Evolutionary conservation across 2,888 invertebrate genomes (phyloP), one percentile per base, ranked within the genome.

Genomic region (Amphipoea oculea): DNA sequence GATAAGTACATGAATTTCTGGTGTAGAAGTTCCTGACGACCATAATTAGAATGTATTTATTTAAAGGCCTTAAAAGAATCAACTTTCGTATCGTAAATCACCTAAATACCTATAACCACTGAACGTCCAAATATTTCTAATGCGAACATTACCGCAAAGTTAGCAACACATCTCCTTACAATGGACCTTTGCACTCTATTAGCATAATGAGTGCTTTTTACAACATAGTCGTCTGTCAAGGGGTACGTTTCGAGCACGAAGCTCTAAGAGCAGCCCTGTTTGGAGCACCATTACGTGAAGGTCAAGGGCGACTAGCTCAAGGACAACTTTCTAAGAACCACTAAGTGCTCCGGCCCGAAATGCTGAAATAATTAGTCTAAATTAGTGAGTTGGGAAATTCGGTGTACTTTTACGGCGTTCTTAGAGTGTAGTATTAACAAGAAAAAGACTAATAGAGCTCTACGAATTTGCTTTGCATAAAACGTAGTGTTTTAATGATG

Each of bases 271-370:
- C 40, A 71, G 48, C 42, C 73, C 66, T 54, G 42, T 79, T 36
- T 57, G 20, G 42, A 79, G 79, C 51, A 75, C 76, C 79, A 77
- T 87, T 85, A 73, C 65, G 62, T 78, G 42, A 89, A 88, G 79
- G 82, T 79, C 79, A 85, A 81, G 81, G 84, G 14, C 78, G 45
- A 67, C 57, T 82, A 78, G 42, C 73, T 76, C 82, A 82, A 88
- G 88, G 78, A 62, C 78, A 78, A 68, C 20, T 70, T 85, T 78
- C 70, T 74, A 74, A 78, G 76, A 85, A 83, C 72, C 71, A 81
- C 73, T 89, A 62, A 78, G 74, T 72, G 73, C 76, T 36, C 42
- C 51, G 23, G 42, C 36, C 72, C 76, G 0, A 66, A 83, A 70
- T 62, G 40, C 77, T 79, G 63, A 78, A 76, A 77, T 71, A 86